A percentile compares a stretch with the other conserved stretches of the same genome.
Evolutionary conservation across 2,888 invertebrate genomes (phyloP).

Genomic region (Drosophila borborema): DNA sequence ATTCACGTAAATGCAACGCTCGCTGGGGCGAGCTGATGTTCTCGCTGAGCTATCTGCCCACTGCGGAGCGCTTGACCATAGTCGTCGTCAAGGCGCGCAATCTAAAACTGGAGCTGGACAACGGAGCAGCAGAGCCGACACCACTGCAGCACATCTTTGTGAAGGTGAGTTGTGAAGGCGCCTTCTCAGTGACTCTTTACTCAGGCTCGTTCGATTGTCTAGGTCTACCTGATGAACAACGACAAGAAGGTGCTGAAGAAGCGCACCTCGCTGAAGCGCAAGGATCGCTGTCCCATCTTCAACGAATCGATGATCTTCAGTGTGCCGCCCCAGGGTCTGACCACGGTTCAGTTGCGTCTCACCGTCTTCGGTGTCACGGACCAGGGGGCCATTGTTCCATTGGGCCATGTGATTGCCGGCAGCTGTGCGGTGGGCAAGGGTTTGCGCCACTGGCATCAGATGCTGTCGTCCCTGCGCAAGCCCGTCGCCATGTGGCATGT

Average conservation of each 20-base stretch:
- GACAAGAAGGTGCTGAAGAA: constrained; percentile 93
- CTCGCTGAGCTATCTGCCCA: constrained; percentile 92
- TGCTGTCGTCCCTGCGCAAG: constrained; percentile 91
- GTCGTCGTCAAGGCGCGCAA: constrained; percentile 90
- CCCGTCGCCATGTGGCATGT: constrained; percentile 95
- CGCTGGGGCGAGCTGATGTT: constrained; percentile 93
- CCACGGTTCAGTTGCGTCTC: constrained; percentile 91
- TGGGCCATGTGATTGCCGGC: constrained; percentile 93
- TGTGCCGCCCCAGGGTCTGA: constrained; percentile 89
- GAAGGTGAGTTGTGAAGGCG: constrained; percentile 86
- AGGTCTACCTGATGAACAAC: constrained; percentile 92
- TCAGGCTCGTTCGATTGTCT: neutral
- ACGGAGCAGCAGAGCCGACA: constrained; percentile 3
- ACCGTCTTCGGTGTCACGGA: constrained; percentile 86
- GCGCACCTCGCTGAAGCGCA: constrained; percentile 91
- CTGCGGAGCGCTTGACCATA: constrained; percentile 91
- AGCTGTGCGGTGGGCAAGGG: constrained; percentile 90
- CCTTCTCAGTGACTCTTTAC: too few relatives aligned
- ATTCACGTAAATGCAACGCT: constrained; percentile 89
- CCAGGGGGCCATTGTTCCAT: constrained; percentile 87
- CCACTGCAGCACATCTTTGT: constrained; percentile 90
- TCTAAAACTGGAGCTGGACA: constrained; percentile 87
- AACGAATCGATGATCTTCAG: constrained; percentile 95
- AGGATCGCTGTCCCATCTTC: constrained; percentile 91
- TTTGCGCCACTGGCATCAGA: constrained; percentile 93